Evolutionary conservation across 2,797 vertebrate species (phyloP).

Genomic region (Limnodromus scolopaceus): DNA sequence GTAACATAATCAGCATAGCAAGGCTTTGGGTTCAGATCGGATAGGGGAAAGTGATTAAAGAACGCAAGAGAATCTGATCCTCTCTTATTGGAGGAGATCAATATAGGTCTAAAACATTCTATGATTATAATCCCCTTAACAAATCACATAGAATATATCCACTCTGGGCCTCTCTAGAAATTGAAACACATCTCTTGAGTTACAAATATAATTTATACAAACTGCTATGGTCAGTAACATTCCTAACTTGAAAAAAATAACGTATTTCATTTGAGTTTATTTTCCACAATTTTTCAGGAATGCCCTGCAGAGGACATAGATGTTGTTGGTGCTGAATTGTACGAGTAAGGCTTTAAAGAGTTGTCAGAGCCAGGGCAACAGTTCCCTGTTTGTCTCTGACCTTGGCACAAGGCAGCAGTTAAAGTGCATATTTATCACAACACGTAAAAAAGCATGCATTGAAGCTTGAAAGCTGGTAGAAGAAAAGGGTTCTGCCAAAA

Average conservation of each 20-base stretch:
- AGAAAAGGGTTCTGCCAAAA: conserved; percentile 56
- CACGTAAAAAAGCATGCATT: conserved; percentile 21
- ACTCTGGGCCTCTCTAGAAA: neutral
- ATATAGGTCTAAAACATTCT: neutral
- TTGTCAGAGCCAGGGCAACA: neutral
- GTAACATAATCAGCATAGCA: neutral
- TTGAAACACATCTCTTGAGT: neutral
- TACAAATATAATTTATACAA: neutral
- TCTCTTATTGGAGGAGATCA: neutral
- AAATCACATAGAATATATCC: neutral
- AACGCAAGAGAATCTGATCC: neutral
- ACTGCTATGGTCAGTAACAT: neutral
- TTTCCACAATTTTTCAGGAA: neutral
- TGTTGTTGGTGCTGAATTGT: neutral
- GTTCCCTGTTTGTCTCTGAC: conserved; percentile 29
- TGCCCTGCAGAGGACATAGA: neutral
- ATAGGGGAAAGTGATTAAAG: neutral
- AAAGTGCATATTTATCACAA: conserved; percentile 20
- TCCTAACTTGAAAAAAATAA: neutral
- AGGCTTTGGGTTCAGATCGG: neutral
- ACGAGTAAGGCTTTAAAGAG: neutral
- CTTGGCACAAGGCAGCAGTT: conserved; percentile 24
- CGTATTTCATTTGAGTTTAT: neutral
- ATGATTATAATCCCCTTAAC: neutral
- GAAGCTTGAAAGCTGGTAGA: conserved; percentile 35